Base-by-base conservation (phyloP, 2,113 vertebrate genomes). In the Epinephelus lanceolatus region DNA sequence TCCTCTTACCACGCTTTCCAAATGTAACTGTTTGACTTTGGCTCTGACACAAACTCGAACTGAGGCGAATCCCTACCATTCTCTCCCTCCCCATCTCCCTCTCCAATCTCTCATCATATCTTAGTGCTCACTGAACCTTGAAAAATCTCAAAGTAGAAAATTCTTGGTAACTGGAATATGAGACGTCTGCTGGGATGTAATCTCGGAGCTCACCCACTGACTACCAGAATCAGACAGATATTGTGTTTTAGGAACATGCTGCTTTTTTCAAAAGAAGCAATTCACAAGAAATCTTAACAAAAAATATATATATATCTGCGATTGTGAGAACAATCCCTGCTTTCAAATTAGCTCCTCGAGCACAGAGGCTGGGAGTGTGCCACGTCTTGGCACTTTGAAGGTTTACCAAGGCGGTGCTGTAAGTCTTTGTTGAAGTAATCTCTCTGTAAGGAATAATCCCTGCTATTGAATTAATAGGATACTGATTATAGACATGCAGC, bases 131-230 rank as follows among this genome's bases (percentile, higher is more conserved):
- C 61, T 88, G 84, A 91, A 90, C 83, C 91, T 82, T 89, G 85
- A 91, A 86, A 83, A 80, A 78, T 87, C 77, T 76, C 53, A 13
- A 80, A 86, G 83, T 79, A 85, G 88, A 90, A 89, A 81, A 85
- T 77, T 85, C 76, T 85, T 6, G 56, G 73, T 69, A 27, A 80
- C 71, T 81, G 92, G 79, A 87, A 89, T 68, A 73, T 14, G 84
- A 89, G 80, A 53, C 45, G 51, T 87, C 81, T 88, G 92, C 84
- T 73, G 80, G 84, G 88, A 89, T 85, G 86, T 74, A 79, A 88
- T 90, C 76, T 72, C n/a, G 57, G 75, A 78, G 82, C 86, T 86
- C 87, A 76, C 70, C 74, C 86, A 49, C 88, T n/a, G 84, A 89
- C 80, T 62, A 66, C 69, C 59, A 79, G 77, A 77, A 75, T 75